phyloP scores from a whole-genome alignment of 2,113 vertebrate species.

The Corythaeola cristata region DNA sequence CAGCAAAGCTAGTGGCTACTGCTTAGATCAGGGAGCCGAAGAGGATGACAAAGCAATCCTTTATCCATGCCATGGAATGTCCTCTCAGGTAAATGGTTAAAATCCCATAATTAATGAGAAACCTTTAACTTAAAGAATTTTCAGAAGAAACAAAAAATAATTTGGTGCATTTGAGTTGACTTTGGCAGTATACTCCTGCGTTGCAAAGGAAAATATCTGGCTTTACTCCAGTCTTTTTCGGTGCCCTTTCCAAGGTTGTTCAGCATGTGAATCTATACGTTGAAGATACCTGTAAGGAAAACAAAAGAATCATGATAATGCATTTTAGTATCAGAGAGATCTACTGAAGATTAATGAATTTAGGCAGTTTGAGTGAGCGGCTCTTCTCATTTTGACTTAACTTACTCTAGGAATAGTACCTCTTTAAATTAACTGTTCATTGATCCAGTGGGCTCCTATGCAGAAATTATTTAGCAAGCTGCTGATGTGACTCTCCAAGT shows the following conservation, averaged over 20 bases:
- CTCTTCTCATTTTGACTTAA: background rate
- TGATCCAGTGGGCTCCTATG: background rate
- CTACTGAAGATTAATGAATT: background rate
- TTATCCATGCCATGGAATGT: constrained; percentile 98
- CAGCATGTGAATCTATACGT: background rate
- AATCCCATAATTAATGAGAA: background rate
- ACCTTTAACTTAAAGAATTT: background rate
- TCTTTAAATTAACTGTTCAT: background rate
- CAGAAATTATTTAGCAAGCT: background rate
- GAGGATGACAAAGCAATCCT: constrained; percentile 96
- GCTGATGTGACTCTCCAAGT: background rate
- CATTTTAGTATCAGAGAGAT: background rate
- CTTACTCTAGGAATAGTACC: background rate
- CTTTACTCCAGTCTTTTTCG: background rate
- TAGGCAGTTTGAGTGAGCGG: background rate
- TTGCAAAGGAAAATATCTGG: background rate
- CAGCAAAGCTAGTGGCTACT: constrained; percentile 96
- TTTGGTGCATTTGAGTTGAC: background rate
- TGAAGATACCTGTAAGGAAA: background rate
- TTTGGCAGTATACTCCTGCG: background rate
- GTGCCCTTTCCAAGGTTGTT: background rate
- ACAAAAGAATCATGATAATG: background rate
- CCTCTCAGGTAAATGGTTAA: constrained; percentile 86
- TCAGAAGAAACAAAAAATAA: background rate
- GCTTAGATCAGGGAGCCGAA: constrained; percentile 94